Evolutionary conservation across 2,113 vertebrate species (phyloP).

Genomic region (Hippopotamus amphibius): DNA sequence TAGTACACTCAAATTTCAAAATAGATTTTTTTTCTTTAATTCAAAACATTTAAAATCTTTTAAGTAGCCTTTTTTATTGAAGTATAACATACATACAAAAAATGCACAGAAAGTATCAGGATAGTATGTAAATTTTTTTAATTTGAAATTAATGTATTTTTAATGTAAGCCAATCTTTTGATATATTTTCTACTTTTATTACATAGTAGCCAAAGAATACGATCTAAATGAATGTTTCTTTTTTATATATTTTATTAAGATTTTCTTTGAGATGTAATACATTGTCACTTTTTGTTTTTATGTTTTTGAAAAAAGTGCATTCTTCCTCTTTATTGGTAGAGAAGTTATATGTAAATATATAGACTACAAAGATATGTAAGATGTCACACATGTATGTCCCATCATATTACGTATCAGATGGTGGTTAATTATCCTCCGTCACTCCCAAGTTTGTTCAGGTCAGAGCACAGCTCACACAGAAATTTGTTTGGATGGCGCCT

Average conservation of each 20-base stretch:
- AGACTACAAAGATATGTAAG: background rate
- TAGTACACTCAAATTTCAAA: background rate
- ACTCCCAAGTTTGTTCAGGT: background rate
- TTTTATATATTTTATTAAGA: background rate
- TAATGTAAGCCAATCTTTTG: background rate
- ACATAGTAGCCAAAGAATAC: background rate
- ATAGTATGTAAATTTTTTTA: background rate
- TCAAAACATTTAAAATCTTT: background rate
- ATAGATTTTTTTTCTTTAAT: slow-evolving; percentile 15
- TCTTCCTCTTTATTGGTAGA: background rate
- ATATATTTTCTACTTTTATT: background rate
- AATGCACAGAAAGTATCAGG: background rate
- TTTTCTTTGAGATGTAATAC: background rate
- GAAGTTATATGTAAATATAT: background rate
- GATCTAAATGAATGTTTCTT: background rate
- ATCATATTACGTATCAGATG: background rate
- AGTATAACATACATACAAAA: background rate
- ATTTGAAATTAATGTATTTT: background rate
- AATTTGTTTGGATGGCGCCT: background rate
- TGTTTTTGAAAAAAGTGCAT: background rate
- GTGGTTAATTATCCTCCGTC: background rate
- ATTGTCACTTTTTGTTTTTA: background rate
- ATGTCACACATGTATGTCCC: background rate
- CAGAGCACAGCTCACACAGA: background rate
- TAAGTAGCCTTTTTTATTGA: background rate